Base-by-base conservation (phyloP, 2,797 vertebrate genomes). In the Tragelaphus eurycerus region DNA sequence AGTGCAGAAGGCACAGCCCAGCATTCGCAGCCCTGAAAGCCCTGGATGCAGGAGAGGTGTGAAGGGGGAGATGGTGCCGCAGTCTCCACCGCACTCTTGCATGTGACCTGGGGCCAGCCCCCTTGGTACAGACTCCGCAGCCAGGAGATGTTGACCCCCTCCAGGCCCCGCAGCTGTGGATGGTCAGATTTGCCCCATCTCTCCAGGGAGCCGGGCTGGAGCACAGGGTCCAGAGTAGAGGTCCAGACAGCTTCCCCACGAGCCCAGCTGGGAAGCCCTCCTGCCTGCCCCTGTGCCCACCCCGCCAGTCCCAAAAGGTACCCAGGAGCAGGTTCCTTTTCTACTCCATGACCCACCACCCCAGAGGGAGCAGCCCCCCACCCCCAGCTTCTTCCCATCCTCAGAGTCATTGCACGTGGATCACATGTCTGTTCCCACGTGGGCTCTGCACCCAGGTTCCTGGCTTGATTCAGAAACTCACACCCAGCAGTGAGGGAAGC, bases 401-500 rank as follows among this genome's bases (percentile, higher is more conserved):
- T 81, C 34, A 19, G 48, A 43, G 54, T 34, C n/a, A 78, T 2
- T 34, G 48, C 7, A 1, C 2, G 0, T 12, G 16, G 16, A 23
- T 92, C 60, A 83, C 52, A 57, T 13, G 8, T 14, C 82, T 50
- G 59, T 25, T 59, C 38, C 48, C 14, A 43, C 4, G 8, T 31
- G 4, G 31, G 16, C 38, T 86, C 52, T 67, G 57, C 15, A 71
- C 46, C 64, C n/a, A 54, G 31, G 12, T 15, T 90, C 57, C 89
- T 64, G 52, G 34, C 25, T 79, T 54, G 46, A 64, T 74, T 90
- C 57, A 74, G 78, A 95, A 88, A 87, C n/a, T 67, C 62, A 19
- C 6, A 13, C 16, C n/a, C 15, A n/a, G 55, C 55, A 19, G 11
- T 10, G n/a, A 96, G 29, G 46, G 16, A 62, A 25, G 11, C 50